Evolutionary conservation across 2,888 invertebrate genomes (phyloP), one percentile per base, ranked within the genome.

Genomic region (Oligia strigilis): DNA sequence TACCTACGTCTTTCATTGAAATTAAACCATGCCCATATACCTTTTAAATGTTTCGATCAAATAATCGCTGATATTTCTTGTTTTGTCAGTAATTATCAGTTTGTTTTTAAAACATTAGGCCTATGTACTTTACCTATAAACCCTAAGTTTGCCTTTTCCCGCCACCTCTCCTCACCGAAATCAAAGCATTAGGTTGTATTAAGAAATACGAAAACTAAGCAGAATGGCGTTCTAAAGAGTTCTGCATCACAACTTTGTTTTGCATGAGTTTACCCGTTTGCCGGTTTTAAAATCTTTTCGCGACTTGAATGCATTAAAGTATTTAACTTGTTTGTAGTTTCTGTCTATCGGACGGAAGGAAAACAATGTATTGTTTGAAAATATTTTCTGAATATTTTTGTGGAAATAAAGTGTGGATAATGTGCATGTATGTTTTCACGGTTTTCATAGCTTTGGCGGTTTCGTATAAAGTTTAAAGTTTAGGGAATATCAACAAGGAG

Each of bases 171-270:
- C 40, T 92, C 72, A 77, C 81, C 90, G 92, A 83, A 81, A 83
- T 84, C 86, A 76, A 89, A 89, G 90, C 93, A 93, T 95, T 95
- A 95, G 92, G 91, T 94, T 94, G 95, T 97, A 96, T 97, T 97
- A 96, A 97, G 96, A 96, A 97, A 97, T 95, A 95, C 94, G 96
- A 96, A 96, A 96, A 95, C 95, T 96, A 95, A 96, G 96, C 95
- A 95, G 93, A 96, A 96, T 95, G 93, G 90, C 92, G 93, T 96
- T 94, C 95, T 96, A 96, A 97, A 96, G 95, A 96, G 95, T 95
- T 94, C 90, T 95, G 94, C 94, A 93, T 92, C 91, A 93, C 92
- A 96, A 96, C 95, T 97, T 96, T 95, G 95, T 96, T 96, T 94
- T 93, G 95, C 93, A 93, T 93, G 94, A 96, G 92, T 94, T 95